Evolutionary conservation across 2,888 invertebrate species (phyloP).

Genomic region (Cheilosia scutellata): DNA sequence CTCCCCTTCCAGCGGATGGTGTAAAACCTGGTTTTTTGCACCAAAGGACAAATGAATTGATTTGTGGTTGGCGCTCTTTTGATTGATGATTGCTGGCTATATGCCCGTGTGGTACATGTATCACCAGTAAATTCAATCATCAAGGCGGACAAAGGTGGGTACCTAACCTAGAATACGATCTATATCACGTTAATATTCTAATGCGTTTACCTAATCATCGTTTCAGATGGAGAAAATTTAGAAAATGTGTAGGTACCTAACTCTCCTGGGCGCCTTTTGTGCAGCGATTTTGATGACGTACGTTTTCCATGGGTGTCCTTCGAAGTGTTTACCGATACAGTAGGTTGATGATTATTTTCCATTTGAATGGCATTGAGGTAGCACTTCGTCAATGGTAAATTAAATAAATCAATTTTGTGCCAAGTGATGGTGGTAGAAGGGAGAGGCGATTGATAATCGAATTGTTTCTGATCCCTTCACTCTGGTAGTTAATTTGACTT

Average conservation of each 20-base stretch:
- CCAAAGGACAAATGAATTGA: slow-evolving; percentile 58
- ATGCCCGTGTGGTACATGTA: slow-evolving; percentile 3
- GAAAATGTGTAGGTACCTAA: not conserved
- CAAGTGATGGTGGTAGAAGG: not conserved
- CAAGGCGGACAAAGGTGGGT: not conserved
- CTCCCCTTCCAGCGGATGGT: slow-evolving; percentile 9
- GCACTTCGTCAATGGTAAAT: not conserved
- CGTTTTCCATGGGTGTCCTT: not conserved
- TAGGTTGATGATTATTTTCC: not conserved
- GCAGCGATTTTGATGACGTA: not conserved
- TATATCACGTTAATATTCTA: slow-evolving; percentile 20
- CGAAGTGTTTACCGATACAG: not conserved
- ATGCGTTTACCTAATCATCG: slow-evolving; percentile 40
- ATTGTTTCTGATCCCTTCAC: not conserved
- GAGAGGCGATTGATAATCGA: not conserved
- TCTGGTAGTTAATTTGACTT: not conserved
- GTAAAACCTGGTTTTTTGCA: slow-evolving; percentile 4
- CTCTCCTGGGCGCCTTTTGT: not conserved
- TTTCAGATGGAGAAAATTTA: slow-evolving; percentile 1
- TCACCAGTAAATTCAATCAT: slow-evolving; percentile 40
- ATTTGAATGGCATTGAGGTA: slow-evolving; percentile 3
- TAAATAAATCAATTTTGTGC: slow-evolving; percentile 12
- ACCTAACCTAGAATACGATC: not conserved
- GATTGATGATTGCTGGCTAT: slow-evolving; percentile 62
- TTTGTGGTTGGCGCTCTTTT: slow-evolving; percentile 51